Conservation (phyloP, 2,113 vertebrate genomes). For the Muntiacus muntjak region DNA sequence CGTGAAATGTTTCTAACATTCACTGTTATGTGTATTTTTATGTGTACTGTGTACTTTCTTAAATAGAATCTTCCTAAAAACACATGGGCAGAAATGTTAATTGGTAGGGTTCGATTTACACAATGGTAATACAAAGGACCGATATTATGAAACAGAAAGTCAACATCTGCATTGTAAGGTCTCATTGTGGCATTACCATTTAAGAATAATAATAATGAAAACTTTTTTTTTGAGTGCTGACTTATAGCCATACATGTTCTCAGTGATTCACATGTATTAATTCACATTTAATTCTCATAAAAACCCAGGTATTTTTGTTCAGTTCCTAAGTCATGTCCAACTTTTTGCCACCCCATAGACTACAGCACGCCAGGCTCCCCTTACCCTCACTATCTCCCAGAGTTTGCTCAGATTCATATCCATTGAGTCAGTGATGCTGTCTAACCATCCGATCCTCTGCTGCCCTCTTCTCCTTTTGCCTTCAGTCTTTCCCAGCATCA, state of each 20-base stretch:
- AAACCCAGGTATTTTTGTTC: neutral
- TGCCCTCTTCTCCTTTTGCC: neutral
- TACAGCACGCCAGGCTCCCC: neutral
- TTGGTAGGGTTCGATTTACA: neutral
- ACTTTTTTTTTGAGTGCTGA: neutral
- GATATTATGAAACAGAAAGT: neutral
- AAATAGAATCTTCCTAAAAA: slow-evolving; percentile 24
- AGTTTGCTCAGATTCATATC: neutral
- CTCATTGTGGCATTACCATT: neutral
- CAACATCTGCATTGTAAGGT: neutral
- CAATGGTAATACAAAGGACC: neutral
- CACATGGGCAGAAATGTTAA: neutral
- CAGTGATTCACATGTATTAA: neutral
- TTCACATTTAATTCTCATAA: neutral
- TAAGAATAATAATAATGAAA: neutral
- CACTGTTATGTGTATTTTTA: neutral
- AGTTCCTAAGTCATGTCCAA: neutral
- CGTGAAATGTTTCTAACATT: neutral
- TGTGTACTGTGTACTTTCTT: neutral
- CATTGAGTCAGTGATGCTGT: neutral
- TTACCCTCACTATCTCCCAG: neutral
- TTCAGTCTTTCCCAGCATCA: neutral
- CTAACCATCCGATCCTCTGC: neutral
- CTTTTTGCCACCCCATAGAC: neutral
- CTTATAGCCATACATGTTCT: neutral